Base-by-base conservation (phyloP, 1,140 invertebrate genomes). In the Trichonephila clavata region DNA sequence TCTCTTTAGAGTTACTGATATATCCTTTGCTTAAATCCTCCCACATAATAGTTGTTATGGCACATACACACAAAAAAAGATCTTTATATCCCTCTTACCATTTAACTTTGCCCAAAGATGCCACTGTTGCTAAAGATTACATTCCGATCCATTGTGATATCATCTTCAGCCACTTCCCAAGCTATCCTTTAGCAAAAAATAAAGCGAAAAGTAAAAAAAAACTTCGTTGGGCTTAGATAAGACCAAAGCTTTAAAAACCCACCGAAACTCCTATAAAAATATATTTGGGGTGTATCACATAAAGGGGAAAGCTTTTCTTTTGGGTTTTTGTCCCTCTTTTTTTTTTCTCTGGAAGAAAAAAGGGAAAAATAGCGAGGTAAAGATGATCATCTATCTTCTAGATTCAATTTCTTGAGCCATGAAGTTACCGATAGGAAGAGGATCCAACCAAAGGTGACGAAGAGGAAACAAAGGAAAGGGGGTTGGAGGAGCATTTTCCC, bases 401-500 rank as follows among this genome's bases (percentile, higher is more conserved):
- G 68, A 90, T 90, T 90, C 87, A 90, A 90, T 90, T 90, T 90
- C 80, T 84, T 91, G 90, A 59, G 60, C 21, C 90, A 91, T 83
- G 80, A 84, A 91, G 77, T 91, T 83, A 84, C 80, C 27, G 90
- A 50, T 77, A 27, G 39, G 68, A 20, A 43, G 27, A 8, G 18
- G 50, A 7, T 50, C 50, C 10, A 50, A 8, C 7, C 10, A 13
- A 50, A 50, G 86, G 61, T 20, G 16, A 27, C 16, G 16, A 61
- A 18, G 8, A 88, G 60, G 27, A 90, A 90, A 59, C 18, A 88
- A 27, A 24, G 21, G 21, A 77, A 13, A 20, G 24, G n/a, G 63
- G 59, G 21, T 50, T 65, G 27, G 24, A 5, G 50, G 50, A 50
- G 50, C 50, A 63, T 65, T 65, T 21, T 39, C 4, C 32, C 32